Percentiles rank a stretch among this genome's conserved stretches.
Evolutionary conservation across 2,888 invertebrate species (phyloP).

Genomic region (Caenorhabditis macrosperma): DNA sequence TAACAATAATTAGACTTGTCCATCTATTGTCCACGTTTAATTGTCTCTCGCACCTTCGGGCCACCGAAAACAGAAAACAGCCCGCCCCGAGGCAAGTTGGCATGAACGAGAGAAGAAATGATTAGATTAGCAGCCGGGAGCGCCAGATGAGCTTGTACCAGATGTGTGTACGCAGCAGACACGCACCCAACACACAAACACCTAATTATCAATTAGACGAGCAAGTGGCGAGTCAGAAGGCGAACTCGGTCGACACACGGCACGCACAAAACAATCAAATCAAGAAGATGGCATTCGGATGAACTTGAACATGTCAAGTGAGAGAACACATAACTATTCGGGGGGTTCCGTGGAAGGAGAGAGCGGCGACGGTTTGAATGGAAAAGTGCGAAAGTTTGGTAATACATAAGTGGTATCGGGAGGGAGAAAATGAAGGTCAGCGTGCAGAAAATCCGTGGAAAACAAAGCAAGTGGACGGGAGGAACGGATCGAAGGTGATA

Average conservation of each 20-base stretch:
- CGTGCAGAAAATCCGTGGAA: slow-evolving; percentile 25
- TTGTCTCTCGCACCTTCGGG: slow-evolving; percentile 50
- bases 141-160: slow-evolving; percentile 49
- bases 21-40: slow-evolving; percentile 50
- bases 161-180: slow-evolving; percentile 37
- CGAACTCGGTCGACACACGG: slow-evolving; percentile 28
- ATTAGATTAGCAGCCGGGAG: not conserved
- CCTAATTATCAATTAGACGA: slow-evolving; percentile 56
- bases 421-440: slow-evolving; percentile 41
- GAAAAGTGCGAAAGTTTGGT: slow-evolving; percentile 48
- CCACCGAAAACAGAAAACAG: slow-evolving; percentile 31
- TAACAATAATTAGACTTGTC: slow-evolving; percentile 51
- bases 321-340: slow-evolving; percentile 37
- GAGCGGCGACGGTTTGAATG: not conserved
- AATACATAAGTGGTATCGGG: slow-evolving; percentile 40
- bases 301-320: slow-evolving; percentile 54
- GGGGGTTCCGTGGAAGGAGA: not conserved
- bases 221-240: slow-evolving; percentile 20
- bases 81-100: not conserved
- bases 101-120: slow-evolving; percentile 1
- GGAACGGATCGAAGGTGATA: slow-evolving; percentile 40
- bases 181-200: slow-evolving; percentile 46
- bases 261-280: slow-evolving; percentile 49
- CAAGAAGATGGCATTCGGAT: slow-evolving; percentile 39
- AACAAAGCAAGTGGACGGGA: slow-evolving; percentile 7